A percentile compares a stretch with the other conserved stretches of the same genome.
These are phyloP conservation scores for Callipepla squamata DNA, from an alignment of 2,113 vertebrate genomes.

Conservation along the genomic window DNA sequence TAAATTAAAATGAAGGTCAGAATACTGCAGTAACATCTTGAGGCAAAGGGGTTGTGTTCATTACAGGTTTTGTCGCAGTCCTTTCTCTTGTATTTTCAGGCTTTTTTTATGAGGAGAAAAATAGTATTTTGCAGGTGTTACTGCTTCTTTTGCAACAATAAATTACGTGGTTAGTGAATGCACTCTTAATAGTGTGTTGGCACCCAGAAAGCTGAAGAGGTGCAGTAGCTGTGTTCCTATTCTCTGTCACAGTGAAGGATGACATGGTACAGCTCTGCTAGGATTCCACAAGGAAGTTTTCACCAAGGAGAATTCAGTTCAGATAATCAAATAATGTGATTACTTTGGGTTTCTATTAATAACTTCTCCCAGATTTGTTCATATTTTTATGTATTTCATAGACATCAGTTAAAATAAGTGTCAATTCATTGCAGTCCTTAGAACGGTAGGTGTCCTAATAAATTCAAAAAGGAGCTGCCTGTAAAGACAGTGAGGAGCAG, in stretches of 20 bases:
- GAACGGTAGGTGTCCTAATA: not conserved
- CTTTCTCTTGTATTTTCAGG: conserved; percentile 38
- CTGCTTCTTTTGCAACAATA: not conserved
- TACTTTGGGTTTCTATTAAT: not conserved
- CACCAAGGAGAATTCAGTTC: not conserved
- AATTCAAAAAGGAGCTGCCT: not conserved
- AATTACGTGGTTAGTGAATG: not conserved
- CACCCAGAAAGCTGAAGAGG: not conserved
- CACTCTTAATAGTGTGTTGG: not conserved
- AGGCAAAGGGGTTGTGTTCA: not conserved
- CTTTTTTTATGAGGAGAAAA: not conserved
- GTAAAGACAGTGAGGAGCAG: not conserved
- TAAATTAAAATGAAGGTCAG: not conserved
- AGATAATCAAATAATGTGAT: not conserved
- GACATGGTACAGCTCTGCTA: not conserved
- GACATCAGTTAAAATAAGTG: not conserved
- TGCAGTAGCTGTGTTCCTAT: not conserved
- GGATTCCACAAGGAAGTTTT: not conserved
- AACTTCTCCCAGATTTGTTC: not conserved
- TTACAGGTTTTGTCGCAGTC: not conserved
- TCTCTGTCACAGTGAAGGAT: not conserved
- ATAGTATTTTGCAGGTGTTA: not conserved
- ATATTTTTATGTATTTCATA: not conserved
- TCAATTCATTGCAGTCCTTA: not conserved
- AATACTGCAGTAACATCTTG: not conserved